phyloP scores from a whole-genome alignment of 2,797 vertebrate species.

The Hydrocynus forskahlii region DNA sequence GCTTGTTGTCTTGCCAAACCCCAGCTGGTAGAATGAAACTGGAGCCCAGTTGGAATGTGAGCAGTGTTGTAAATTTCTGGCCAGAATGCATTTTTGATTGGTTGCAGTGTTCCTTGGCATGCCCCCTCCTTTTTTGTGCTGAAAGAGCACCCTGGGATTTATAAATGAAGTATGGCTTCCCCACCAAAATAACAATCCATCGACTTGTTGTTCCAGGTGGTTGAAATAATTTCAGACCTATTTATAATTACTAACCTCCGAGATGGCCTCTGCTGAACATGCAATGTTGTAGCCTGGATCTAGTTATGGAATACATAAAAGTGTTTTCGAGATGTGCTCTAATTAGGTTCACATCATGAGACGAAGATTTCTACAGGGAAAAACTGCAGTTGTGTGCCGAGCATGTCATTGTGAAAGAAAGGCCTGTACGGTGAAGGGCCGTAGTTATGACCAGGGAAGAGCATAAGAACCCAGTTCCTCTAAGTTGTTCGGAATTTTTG shows the following conservation, averaged over 20 bases:
- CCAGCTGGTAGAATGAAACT: constrained; percentile 71
- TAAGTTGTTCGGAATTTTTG: neutral
- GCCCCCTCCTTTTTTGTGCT: constrained; percentile 56
- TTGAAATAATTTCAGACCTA: constrained; percentile 71
- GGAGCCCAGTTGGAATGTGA: constrained; percentile 65
- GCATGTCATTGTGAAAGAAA: neutral
- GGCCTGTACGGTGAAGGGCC: neutral
- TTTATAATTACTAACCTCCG: constrained; percentile 70
- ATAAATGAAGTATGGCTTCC: constrained; percentile 74
- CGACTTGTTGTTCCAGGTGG: constrained; percentile 77
- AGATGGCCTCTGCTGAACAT: constrained; percentile 52
- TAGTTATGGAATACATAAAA: constrained; percentile 47
- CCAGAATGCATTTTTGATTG: constrained; percentile 74
- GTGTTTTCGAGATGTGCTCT: constrained; percentile 55
- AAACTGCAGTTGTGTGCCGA: constrained; percentile 9
- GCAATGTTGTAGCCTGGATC: constrained; percentile 51
- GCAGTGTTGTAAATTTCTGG: constrained; percentile 67
- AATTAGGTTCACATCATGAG: constrained; percentile 61
- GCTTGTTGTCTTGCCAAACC: constrained; percentile 64
- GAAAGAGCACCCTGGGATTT: constrained; percentile 70
- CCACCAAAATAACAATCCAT: constrained; percentile 70
- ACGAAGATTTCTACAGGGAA: constrained; percentile 31
- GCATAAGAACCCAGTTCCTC: neutral
- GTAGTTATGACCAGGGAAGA: neutral
- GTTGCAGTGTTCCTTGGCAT: constrained; percentile 73